phyloP scores from a whole-genome alignment of 2,113 vertebrate species.

The Pteropus alecto region DNA sequence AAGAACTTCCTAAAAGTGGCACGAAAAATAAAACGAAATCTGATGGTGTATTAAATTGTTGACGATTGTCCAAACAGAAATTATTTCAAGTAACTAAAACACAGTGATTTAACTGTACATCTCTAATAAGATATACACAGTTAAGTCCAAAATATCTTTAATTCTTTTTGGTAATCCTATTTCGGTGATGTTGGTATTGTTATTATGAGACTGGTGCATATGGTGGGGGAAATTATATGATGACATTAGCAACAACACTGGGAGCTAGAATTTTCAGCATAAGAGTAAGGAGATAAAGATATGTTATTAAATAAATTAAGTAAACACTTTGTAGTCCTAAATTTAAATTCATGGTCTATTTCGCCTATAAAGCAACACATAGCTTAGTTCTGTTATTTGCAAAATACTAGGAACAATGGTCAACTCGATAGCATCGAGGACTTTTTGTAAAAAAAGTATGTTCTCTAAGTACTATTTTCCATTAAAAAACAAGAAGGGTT shows the following conservation, averaged over 20 bases:
- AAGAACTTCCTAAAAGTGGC: neutral
- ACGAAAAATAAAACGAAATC: neutral
- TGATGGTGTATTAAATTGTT: neutral
- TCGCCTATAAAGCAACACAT: neutral
- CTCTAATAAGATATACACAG: neutral
- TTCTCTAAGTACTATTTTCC: neutral
- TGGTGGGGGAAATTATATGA: neutral
- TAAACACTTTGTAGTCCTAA: neutral
- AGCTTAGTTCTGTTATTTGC: neutral
- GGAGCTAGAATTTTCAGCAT: neutral
- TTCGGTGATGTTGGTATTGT: neutral
- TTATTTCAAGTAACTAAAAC: neutral
- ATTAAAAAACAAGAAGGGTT: neutral
- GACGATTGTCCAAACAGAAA: neutral
- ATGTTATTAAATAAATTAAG: neutral
- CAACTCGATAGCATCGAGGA: neutral
- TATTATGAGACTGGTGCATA: neutral
- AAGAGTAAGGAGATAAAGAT: neutral
- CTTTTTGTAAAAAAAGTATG: neutral
- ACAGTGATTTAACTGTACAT: neutral
- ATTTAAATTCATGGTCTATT: neutral
- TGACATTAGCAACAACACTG: neutral
- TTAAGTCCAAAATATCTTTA: neutral
- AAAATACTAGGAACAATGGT: neutral
- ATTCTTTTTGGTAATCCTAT: neutral